Conservation (phyloP, 2,888 invertebrate genomes). For the Merodon equestris region DNA sequence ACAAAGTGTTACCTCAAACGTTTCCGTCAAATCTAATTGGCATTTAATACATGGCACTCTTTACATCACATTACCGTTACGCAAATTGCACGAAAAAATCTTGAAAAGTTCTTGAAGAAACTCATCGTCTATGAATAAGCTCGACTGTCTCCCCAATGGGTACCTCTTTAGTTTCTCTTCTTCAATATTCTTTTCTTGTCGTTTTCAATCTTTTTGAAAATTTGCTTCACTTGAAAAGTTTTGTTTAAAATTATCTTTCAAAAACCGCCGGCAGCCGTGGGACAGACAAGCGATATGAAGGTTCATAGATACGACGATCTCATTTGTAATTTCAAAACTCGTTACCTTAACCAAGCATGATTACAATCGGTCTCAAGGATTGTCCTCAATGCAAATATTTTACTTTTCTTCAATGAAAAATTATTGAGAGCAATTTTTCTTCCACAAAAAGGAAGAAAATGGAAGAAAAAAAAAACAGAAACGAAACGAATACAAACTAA, state of each 20-base stretch:
- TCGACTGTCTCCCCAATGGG: too few relatives aligned
- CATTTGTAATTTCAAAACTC: constrained; percentile 67
- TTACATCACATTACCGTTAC: neutral
- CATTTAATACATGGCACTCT: too few relatives aligned
- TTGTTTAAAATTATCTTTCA: constrained; percentile 1
- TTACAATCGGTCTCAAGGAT: constrained; percentile 64
- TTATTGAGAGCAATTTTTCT: constrained; percentile 59
- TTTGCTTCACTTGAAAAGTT: constrained; percentile 19
- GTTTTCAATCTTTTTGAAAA: constrained; percentile 4
- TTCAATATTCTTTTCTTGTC: too few relatives aligned
- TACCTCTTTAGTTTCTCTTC: too few relatives aligned
- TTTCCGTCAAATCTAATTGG: too few relatives aligned
- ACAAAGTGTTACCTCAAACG: too few relatives aligned
- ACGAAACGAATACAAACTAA: constrained; percentile 22
- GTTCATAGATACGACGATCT: constrained; percentile 31
- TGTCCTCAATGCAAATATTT: constrained; percentile 66
- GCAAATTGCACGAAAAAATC: too few relatives aligned
- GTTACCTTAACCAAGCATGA: constrained; percentile 68
- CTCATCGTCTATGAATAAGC: too few relatives aligned
- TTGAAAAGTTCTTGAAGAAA: too few relatives aligned
- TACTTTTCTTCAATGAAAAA: constrained; percentile 62
- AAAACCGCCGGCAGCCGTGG: constrained; percentile 21
- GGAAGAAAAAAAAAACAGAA: constrained; percentile 8
- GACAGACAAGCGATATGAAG: neutral
- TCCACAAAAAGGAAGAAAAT: neutral